These are phyloP conservation scores for Acanthisitta chloris DNA, from an alignment of 2,113 vertebrate genomes.

Conservation along the genomic window DNA sequence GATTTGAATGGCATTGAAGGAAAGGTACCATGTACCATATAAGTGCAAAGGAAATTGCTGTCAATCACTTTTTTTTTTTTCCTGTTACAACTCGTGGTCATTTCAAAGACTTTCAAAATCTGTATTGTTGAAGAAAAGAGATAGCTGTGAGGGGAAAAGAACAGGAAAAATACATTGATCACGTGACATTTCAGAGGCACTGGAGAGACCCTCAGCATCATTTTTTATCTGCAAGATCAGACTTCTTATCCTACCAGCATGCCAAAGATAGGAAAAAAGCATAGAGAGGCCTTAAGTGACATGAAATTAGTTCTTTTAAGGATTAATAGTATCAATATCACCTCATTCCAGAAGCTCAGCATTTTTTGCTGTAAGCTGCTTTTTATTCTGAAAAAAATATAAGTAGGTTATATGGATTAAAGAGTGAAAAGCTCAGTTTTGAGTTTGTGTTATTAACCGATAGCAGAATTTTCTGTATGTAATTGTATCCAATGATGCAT, in stretches of 20 bases:
- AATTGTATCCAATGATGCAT: background rate
- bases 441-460: background rate
- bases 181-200: background rate
- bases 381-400: background rate
- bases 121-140: background rate
- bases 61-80: background rate
- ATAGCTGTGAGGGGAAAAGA: accelerated
- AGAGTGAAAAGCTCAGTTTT: background rate
- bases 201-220: background rate
- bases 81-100: background rate
- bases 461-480: background rate
- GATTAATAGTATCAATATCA: background rate
- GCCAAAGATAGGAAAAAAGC: background rate
- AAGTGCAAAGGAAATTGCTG: background rate
- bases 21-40: background rate
- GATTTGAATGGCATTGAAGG: background rate
- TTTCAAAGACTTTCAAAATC: background rate
- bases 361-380: background rate
- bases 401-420: background rate
- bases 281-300: background rate
- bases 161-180: background rate
- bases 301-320: background rate
- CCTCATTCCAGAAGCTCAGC: background rate
- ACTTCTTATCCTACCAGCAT: background rate
- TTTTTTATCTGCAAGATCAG: background rate